Conservation (phyloP, 2,888 invertebrate species). For the Helleia helle region DNA sequence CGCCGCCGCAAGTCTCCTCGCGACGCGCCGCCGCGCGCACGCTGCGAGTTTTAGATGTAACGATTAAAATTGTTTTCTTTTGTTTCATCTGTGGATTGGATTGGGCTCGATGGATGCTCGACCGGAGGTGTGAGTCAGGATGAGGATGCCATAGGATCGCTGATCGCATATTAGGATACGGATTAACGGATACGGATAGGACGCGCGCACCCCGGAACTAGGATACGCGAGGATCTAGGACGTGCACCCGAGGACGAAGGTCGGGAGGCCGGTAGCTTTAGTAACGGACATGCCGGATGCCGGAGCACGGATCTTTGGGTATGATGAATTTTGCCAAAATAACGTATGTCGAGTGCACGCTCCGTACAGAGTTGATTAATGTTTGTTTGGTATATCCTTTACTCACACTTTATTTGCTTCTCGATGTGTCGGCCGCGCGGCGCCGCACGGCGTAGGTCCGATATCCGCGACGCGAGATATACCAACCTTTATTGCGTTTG, state of each 20-base stretch:
- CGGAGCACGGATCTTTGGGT: constrained; percentile 52
- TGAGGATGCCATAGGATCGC: constrained; percentile 31
- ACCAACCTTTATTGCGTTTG: constrained; percentile 34
- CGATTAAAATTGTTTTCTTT: constrained; percentile 68
- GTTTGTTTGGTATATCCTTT: constrained; percentile 42
- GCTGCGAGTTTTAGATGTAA: constrained; percentile 24
- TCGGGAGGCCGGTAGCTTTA: constrained; percentile 7
- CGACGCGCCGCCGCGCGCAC: constrained; percentile 4
- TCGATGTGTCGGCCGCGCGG: no score
- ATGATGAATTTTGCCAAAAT: constrained; percentile 61
- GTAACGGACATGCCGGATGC: constrained; percentile 13
- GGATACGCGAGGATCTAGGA: constrained; percentile 26
- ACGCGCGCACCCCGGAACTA: constrained; percentile 29
- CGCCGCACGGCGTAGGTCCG: constrained; percentile 17
- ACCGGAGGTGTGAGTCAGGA: constrained; percentile 48
- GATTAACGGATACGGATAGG: constrained; percentile 18
- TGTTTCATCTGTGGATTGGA: constrained; percentile 71
- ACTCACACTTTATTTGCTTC: constrained; percentile 57
- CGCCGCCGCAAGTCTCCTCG: background rate
- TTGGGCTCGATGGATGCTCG: constrained; percentile 57
- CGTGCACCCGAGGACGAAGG: background rate
- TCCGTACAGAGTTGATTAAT: constrained; percentile 42
- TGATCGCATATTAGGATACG: constrained; percentile 17
- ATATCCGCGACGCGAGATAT: constrained; percentile 5
- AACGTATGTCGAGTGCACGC: constrained; percentile 66